These are phyloP conservation scores for Chaetodon trifascialis DNA, from an alignment of 2,113 vertebrate species.

Conservation along the genomic window DNA sequence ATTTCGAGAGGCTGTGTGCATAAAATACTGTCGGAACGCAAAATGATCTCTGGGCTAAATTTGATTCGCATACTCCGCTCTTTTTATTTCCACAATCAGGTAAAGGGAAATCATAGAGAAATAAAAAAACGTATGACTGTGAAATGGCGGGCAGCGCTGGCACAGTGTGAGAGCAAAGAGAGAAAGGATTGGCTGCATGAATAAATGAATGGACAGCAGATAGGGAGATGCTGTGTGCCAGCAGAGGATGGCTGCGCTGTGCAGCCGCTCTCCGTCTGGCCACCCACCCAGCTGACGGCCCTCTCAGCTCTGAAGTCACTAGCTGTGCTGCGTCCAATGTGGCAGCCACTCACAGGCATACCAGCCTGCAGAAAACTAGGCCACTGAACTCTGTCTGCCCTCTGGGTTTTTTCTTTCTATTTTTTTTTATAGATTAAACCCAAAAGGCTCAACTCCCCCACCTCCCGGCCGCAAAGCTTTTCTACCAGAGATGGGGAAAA, in stretches of 20 bases:
- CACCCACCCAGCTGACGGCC: slow-evolving; percentile 52
- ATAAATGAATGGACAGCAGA: slow-evolving; percentile 58
- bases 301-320: slow-evolving; percentile 69
- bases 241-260: slow-evolving; percentile 43
- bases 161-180: slow-evolving; percentile 35
- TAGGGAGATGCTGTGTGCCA: slow-evolving; percentile 61
- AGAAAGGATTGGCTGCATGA: slow-evolving; percentile 48
- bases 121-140: slow-evolving; percentile 17
- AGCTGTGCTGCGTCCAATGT: slow-evolving; percentile 58
- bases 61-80: not conserved
- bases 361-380: slow-evolving; percentile 73
- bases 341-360: slow-evolving; percentile 66
- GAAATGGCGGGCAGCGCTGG: slow-evolving; percentile 41
- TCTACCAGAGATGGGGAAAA: slow-evolving; percentile 27
- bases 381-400: slow-evolving; percentile 78
- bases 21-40: not conserved
- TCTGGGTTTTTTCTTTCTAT: slow-evolving; percentile 20
- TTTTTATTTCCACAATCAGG: not conserved
- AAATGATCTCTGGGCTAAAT: not conserved
- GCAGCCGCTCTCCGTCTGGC: slow-evolving; percentile 73
- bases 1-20: not conserved
- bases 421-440: slow-evolving; percentile 62
- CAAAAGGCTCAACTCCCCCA: slow-evolving; percentile 62
- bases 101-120: not conserved
- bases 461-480: slow-evolving; percentile 52